A percentile compares a stretch with the other conserved stretches of the same genome.
Evolutionary conservation across 2,113 vertebrate species (phyloP).

Genomic region (Catagonus wagneri): DNA sequence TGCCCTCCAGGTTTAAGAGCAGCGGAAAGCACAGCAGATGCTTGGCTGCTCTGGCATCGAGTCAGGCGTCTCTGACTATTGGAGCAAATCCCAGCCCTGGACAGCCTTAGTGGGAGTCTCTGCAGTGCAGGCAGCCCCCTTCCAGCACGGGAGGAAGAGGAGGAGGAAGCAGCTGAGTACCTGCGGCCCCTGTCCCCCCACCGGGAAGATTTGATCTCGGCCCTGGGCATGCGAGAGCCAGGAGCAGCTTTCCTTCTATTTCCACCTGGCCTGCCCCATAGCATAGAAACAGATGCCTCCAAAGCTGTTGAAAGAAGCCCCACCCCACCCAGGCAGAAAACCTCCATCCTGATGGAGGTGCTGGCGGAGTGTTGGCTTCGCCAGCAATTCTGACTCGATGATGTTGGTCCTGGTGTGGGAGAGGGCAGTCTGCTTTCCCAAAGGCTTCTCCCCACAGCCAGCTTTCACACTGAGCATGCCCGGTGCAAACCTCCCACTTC

Average conservation of each 20-base stretch:
- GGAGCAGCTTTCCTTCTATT: neutral
- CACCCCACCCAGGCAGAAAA: neutral
- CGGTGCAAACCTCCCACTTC: neutral
- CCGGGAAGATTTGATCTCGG: neutral
- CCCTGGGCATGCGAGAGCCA: too few relatives aligned
- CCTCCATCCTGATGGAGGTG: neutral
- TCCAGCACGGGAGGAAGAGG: neutral
- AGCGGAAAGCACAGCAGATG: neutral
- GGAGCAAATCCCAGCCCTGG: neutral
- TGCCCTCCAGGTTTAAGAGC: neutral
- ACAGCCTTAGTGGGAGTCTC: neutral
- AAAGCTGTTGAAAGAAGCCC: neutral
- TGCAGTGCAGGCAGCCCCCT: neutral
- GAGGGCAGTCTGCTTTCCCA: neutral
- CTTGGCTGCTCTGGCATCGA: neutral
- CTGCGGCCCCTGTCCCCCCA: neutral
- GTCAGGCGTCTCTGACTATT: neutral
- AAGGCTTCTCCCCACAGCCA: neutral
- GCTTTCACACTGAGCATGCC: neutral
- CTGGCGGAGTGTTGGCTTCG: neutral
- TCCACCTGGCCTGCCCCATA: neutral
- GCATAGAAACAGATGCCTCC: neutral
- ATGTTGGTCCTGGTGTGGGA: neutral
- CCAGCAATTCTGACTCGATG: too few relatives aligned
- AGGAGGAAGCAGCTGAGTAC: neutral